Evolutionary conservation across 2,113 vertebrate species (phyloP).

Genomic region (Empidonax traillii): DNA sequence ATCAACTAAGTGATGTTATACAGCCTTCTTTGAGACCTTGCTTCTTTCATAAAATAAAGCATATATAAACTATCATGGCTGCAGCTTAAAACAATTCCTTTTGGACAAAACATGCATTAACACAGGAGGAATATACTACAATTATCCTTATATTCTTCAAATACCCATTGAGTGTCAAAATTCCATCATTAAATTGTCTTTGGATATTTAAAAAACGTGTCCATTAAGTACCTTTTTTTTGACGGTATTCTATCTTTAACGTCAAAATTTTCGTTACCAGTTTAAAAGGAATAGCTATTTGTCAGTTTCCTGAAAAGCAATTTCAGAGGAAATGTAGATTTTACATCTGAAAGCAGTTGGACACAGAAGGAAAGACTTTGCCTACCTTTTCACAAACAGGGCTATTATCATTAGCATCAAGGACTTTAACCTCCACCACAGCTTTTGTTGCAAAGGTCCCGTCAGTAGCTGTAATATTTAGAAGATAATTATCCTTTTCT

Average conservation of each 20-base stretch:
- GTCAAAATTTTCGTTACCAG: background rate
- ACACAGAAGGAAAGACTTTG: background rate
- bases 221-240: background rate
- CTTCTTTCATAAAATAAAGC: background rate
- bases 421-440: slow-evolving; percentile 94
- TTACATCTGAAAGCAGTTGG: slow-evolving; percentile 63
- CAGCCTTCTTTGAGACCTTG: background rate
- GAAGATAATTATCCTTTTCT: slow-evolving; percentile 90
- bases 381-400: slow-evolving; percentile 94
- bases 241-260: background rate
- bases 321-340: slow-evolving; percentile 25
- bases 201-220: background rate
- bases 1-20: background rate
- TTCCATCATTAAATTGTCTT: background rate
- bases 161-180: background rate
- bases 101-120: background rate
- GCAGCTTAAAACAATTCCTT: background rate
- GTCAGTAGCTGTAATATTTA: slow-evolving; percentile 95
- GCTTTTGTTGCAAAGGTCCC: slow-evolving; percentile 92
- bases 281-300: background rate
- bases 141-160: background rate
- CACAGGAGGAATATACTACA: background rate
- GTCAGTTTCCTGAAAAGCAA: background rate
- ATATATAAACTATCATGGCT: background rate
- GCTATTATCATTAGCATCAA: slow-evolving; percentile 97